Evolutionary conservation across 2,888 invertebrate species (phyloP), one percentile per base, ranked within the genome.

Genomic region (Cryptus viduatorius): DNA sequence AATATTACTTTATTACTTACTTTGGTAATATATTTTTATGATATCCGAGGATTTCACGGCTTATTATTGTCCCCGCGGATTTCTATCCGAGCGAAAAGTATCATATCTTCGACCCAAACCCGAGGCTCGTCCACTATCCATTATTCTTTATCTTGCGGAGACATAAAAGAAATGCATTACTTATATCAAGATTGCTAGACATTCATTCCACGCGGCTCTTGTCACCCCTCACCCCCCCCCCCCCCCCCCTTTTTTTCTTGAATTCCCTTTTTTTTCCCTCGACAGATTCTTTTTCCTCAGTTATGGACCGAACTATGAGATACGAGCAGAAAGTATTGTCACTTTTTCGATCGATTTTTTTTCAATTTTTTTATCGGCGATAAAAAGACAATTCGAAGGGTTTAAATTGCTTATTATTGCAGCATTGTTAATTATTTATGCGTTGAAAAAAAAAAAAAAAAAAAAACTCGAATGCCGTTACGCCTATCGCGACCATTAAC

Each of bases 141-240:
- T 93, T 93, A 93, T 91, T 93, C 93, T 93, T 93, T 93, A 93
- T 93, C 93, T 92, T 85, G 87, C 86, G 84, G 88, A 90, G 91
- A 90, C 92, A 92, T 92, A 92, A 91, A 92, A 91, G 92, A 91
- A 90, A 92, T 90, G 92, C 91, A 91, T 92, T 92, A 92, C 92
- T 92, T 92, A 92, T 92, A 91, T 92, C 92, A 91, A 91, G 91
- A 92, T 92, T 91, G 90, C 90, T 89, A 88, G 88, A 88, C 89
- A 88, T 89, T 90, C 89, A 87, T 90, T 87, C 86, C 83, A 19
- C 87, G 82, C 84, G 85, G 87, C 87, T 89, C 89, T 86, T 86
- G 82, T 37, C 37, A 37, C 86, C 59, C 79, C 82, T 42, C 81
- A 80, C 78, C 79, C 77, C 79, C 78, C 82, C 81, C 86, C 75